Evolutionary conservation across 2,888 invertebrate genomes (phyloP).

Genomic region (Mongoloraphidia duomilia): DNA sequence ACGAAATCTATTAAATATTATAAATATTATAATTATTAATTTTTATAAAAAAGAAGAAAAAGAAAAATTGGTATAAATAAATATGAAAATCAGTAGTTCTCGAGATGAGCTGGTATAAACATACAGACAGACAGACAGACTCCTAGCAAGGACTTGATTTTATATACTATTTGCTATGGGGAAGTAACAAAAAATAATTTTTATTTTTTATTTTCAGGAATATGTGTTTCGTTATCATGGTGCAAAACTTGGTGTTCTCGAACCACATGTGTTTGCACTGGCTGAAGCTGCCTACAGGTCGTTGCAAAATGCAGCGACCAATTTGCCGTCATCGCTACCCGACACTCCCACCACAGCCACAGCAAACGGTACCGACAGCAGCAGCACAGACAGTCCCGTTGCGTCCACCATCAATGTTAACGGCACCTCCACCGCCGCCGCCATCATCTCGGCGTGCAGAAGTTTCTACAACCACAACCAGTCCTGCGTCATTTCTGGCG

Average conservation of each 20-base stretch:
- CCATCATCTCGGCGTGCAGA: slow-evolving; percentile 10
- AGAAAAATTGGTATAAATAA: no score
- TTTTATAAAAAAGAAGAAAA: no score
- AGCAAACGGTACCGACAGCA: background rate
- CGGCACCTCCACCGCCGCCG: slow-evolving; percentile 13
- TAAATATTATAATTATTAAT: no score
- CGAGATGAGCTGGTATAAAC: no score
- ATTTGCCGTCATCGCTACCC: slow-evolving; percentile 5
- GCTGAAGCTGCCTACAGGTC: slow-evolving; percentile 79
- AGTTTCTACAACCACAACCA: slow-evolving; percentile 35
- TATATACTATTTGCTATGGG: no score
- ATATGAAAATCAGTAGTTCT: no score
- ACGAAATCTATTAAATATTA: no score
- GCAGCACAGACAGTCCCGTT: background rate
- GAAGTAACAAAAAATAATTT: no score
- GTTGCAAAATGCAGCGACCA: slow-evolving; percentile 34
- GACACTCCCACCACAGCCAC: background rate
- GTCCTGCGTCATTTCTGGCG: slow-evolving; percentile 83
- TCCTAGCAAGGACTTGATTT: no score
- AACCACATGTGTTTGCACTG: slow-evolving; percentile 82
- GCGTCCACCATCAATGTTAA: background rate
- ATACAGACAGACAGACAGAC: no score
- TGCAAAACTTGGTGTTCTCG: slow-evolving; percentile 62
- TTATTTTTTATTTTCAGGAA: slow-evolving; percentile 42
- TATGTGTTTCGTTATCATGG: slow-evolving; percentile 71